These are phyloP conservation scores for Metridium senile DNA, from an alignment of 92 coral and sea anemone genomes.

Conservation along the genomic window DNA sequence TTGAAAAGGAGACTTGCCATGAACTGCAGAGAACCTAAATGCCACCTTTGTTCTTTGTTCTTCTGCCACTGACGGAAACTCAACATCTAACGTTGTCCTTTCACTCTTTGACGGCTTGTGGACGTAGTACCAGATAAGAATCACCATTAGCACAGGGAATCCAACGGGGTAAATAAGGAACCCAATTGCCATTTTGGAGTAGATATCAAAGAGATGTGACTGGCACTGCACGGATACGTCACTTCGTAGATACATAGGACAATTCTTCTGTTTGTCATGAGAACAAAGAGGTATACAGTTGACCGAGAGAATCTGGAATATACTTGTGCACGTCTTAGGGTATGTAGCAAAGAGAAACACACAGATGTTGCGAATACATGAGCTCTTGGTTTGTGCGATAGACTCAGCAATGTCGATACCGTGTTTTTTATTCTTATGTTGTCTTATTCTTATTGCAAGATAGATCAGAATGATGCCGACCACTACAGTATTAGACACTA, in stretches of 20 bases:
- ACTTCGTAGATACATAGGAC: conserved; percentile 35
- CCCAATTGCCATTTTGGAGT: conserved; percentile 46
- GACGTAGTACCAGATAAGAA: conserved; percentile 51
- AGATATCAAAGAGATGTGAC: conserved; percentile 18
- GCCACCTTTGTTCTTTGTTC: background rate
- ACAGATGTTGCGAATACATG: conserved; percentile 37
- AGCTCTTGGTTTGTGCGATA: conserved; percentile 18
- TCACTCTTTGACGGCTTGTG: background rate
- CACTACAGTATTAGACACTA: conserved; percentile 17
- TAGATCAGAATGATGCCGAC: conserved; percentile 19
- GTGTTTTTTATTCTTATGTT: conserved; percentile 6
- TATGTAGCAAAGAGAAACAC: conserved; percentile 56
- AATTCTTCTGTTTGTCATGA: conserved; percentile 15
- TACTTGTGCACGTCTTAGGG: conserved; percentile 52
- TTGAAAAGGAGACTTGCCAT: background rate
- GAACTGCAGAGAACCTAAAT: background rate
- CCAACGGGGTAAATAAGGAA: conserved; percentile 54
- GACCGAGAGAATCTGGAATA: conserved; percentile 55
- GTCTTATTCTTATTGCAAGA: conserved; percentile 29
- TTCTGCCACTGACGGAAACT: background rate
- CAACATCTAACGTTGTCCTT: background rate
- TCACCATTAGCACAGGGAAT: conserved; percentile 45
- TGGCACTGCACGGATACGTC: conserved; percentile 51
- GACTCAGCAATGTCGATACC: conserved; percentile 20
- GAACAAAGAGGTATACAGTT: conserved; percentile 48